Evolutionary conservation across 2,797 vertebrate species (phyloP).

Genomic region (Threskiornis aethiopicus): DNA sequence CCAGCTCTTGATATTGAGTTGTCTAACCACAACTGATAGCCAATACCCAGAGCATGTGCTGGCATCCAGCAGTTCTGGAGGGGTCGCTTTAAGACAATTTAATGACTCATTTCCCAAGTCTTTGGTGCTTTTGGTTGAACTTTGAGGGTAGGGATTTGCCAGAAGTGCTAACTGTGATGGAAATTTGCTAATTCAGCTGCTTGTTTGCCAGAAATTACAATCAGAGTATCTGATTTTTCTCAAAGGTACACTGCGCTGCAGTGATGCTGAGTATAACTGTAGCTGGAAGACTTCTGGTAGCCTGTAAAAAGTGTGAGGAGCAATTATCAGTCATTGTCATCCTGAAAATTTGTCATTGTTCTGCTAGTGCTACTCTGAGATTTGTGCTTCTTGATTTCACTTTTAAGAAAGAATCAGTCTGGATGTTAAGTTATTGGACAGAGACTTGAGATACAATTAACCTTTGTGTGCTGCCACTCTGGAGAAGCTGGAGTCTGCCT

Average conservation of each 20-base stretch:
- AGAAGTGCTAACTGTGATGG: not conserved
- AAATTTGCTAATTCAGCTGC: not conserved
- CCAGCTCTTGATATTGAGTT: not conserved
- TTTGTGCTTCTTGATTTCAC: not conserved
- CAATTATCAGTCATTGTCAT: slow-evolving; percentile 17
- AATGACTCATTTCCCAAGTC: not conserved
- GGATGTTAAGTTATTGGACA: not conserved
- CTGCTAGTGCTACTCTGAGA: not conserved
- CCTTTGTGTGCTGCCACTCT: not conserved
- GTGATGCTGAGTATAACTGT: not conserved
- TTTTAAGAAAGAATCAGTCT: not conserved
- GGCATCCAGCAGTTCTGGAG: not conserved
- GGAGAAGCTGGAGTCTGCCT: not conserved
- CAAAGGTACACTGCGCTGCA: not conserved
- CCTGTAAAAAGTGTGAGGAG: not conserved
- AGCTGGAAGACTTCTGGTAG: not conserved
- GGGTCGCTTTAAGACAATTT: not conserved
- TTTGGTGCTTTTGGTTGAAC: not conserved
- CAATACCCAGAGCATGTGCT: not conserved
- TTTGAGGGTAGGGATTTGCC: not conserved
- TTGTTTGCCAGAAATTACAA: not conserved
- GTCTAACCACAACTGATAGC: not conserved
- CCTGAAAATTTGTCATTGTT: slow-evolving; percentile 3
- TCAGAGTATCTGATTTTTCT: not conserved
- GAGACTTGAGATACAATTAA: not conserved